These are phyloP conservation scores for Neosilurus mollespiculum DNA, from an alignment of 2,797 vertebrate genomes.

Conservation along the genomic window DNA sequence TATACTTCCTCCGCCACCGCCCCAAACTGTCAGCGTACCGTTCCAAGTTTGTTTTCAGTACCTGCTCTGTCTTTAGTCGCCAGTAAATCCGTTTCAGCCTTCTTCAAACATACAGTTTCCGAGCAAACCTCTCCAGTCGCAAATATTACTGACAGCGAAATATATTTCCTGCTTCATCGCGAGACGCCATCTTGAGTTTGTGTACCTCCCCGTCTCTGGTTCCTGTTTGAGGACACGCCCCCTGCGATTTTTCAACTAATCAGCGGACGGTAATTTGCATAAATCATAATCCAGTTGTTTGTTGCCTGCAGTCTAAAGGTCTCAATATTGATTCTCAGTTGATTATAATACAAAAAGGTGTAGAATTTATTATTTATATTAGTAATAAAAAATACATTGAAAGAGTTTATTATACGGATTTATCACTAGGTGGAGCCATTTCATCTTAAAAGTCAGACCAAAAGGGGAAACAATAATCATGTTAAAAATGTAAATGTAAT, in stretches of 20 bases:
- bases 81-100: conserved; percentile 59
- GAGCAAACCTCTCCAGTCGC: conserved; percentile 37
- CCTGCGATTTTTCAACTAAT: conserved; percentile 50
- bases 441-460: not conserved
- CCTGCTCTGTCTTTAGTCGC: conserved; percentile 62
- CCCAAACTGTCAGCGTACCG: conserved; percentile 55
- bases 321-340: not conserved
- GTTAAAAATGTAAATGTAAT: not conserved
- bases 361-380: not conserved
- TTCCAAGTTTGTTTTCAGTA: conserved; percentile 60
- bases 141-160: conserved; percentile 71
- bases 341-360: not conserved
- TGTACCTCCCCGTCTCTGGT: conserved; percentile 62
- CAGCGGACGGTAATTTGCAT: not conserved
- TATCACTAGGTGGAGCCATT: not conserved
- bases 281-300: not conserved
- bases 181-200: conserved; percentile 79
- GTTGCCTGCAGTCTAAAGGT: not conserved
- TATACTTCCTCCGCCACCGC: conserved; percentile 69
- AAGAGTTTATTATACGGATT: not conserved
- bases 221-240: conserved; percentile 70
- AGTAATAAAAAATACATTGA: not conserved
- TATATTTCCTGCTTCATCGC: conserved; percentile 76
- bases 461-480: not conserved
- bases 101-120: conserved; percentile 33